Evolutionary conservation across 1,140 invertebrate genomes (phyloP), one percentile per base, ranked within the genome.

Genomic region (Drosophila tani): DNA sequence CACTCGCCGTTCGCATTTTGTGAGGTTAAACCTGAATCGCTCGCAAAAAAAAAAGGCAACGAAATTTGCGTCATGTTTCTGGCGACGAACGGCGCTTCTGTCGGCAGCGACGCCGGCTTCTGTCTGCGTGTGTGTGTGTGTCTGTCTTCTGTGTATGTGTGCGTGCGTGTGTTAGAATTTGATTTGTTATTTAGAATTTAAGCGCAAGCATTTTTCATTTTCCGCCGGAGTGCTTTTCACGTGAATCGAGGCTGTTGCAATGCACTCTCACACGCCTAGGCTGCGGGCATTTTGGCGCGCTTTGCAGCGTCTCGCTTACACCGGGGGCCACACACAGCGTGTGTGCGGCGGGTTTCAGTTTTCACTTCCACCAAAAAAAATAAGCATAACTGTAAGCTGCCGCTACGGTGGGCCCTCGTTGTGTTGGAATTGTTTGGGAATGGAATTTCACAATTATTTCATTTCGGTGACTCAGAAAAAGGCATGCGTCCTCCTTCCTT

Each of bases 11-110:
- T 8, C 63, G 63, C 46, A 71, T 58, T 71, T 67, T 69, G 71
- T 87, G 84, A 87, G 84, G 84, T 87, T 87, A 87, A 68, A 58
- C 32, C 21, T 47, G 84, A 87, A 66, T 53, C 24, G 60, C 65
- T 53, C 24, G 60, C 65, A 66, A 69, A 74, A 77, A 64, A 75
- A 65, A 62, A 69, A 75, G 40, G 46, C 67, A 41, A 38, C 53
- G 38, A 68, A 79, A 75, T 90, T 88, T 88, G 73, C 84, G 85
- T 90, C 83, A 83, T 80, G 63, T 81, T 85, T 77, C 57, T 65
- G 63, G 59, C 65, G 40, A 50, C 53, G 53, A 56, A 59, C 58
- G 66, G 81, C 81, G 81, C 81, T 73, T 79, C 70, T 87, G 77
- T 66, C 64, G 79, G 82, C 57, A 51, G 73, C 73, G 62, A 50